Conservation (phyloP, 2,888 invertebrate species). For the Dasypogon diadema region DNA sequence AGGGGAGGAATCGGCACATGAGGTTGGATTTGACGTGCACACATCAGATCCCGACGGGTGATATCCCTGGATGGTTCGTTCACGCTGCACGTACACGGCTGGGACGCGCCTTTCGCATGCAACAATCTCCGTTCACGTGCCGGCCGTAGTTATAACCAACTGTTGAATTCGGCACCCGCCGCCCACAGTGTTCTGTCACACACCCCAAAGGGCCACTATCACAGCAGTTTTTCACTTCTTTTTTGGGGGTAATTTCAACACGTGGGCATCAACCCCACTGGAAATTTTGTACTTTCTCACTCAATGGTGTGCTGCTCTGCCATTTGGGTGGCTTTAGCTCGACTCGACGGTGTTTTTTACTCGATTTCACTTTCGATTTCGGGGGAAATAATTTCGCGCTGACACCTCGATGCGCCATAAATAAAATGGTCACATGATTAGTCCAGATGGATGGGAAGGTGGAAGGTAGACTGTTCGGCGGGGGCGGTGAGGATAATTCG, state of each 20-base stretch:
- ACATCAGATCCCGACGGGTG: constrained; percentile 27
- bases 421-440: constrained; percentile 46
- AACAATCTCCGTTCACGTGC: constrained; percentile 51
- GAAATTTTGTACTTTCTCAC: constrained; percentile 6
- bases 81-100: constrained; percentile 3
- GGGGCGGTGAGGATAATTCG: too few species aligned
- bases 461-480: too few species aligned
- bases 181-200: constrained; percentile 17
- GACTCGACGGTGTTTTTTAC: constrained; percentile 31
- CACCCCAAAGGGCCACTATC: constrained; percentile 33
- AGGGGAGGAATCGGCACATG: constrained; percentile 7
- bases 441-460: constrained; percentile 7
- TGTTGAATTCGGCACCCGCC: constrained; percentile 39
- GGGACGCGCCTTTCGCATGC: constrained; percentile 44
- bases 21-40: constrained; percentile 20
- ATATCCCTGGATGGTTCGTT: constrained; percentile 5
- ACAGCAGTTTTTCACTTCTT: constrained; percentile 32
- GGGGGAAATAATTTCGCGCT: constrained; percentile 46
- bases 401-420: constrained; percentile 43
- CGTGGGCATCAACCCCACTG: constrained; percentile 27
- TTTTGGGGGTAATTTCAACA: constrained; percentile 40
- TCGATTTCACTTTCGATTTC: constrained; percentile 50
- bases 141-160: constrained; percentile 45
- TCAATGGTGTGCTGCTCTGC: constrained; percentile 10
- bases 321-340: constrained; percentile 36